These are phyloP conservation scores for Pyralis farinalis DNA, from an alignment of 2,888 invertebrate species.

Conservation along the genomic window DNA sequence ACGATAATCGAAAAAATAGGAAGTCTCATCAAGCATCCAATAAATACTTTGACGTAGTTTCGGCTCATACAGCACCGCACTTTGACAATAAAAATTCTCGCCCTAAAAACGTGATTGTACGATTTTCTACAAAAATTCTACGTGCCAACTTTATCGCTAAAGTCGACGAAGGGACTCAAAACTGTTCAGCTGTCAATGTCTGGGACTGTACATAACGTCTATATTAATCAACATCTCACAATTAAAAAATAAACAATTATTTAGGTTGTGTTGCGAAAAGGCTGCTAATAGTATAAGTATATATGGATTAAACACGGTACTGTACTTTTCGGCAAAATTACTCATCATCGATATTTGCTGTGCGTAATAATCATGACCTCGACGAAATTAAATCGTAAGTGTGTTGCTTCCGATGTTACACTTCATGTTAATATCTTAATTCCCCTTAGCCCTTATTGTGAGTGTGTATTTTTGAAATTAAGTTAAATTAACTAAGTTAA, in stretches of 20 bases:
- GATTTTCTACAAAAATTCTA: conserved; percentile 5
- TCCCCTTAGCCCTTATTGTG: no score
- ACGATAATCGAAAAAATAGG: conserved; percentile 1
- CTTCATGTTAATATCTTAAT: no score
- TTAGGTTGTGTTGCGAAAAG: conserved; percentile 12
- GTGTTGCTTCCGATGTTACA: no score
- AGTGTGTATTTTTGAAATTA: no score
- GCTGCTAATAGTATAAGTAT: conserved; percentile 9
- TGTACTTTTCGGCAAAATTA: conserved; percentile 10
- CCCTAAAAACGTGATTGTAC: conserved; percentile 10
- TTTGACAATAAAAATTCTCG: neutral
- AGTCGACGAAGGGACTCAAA: neutral
- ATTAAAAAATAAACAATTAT: conserved; percentile 10
- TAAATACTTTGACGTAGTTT: conserved; percentile 1
- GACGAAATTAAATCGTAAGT: conserved; percentile 2
- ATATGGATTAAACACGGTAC: conserved; percentile 12
- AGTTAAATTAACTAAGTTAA: no score
- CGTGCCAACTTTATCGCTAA: conserved; percentile 7
- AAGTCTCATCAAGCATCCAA: conserved; percentile 3
- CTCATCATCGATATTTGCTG: conserved; percentile 6
- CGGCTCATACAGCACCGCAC: conserved; percentile 9
- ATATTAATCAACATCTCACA: conserved; percentile 13
- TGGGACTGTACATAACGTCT: conserved; percentile 5
- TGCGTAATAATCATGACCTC: conserved; percentile 8
- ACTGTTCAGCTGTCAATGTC: conserved; percentile 4